phyloP scores from a whole-genome alignment of 2,113 vertebrate genomes.

The Apeltes quadracus region DNA sequence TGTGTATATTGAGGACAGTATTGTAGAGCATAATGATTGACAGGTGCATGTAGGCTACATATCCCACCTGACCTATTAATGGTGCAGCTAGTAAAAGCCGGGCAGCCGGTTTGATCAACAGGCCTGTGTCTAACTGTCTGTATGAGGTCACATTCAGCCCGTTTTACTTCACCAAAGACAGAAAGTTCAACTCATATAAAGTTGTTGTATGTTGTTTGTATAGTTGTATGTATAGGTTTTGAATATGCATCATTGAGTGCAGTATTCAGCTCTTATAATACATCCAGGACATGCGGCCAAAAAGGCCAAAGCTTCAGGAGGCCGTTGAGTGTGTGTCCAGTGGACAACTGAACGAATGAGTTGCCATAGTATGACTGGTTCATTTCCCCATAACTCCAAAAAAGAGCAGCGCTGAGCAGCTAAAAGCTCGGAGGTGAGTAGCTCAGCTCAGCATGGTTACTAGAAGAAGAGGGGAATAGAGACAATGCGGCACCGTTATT shows the following conservation, averaged over 20 bases:
- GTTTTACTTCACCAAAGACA: background rate
- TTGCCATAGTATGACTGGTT: background rate
- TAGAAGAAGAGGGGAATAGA: background rate
- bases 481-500: background rate
- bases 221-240: no score
- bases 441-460: conserved; percentile 7
- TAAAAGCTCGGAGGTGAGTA: background rate
- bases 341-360: background rate
- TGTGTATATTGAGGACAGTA: background rate
- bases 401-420: background rate
- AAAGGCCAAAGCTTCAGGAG: background rate
- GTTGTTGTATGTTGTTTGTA: no score
- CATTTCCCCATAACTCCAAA: background rate
- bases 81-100: background rate
- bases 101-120: background rate
- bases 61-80: background rate
- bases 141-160: background rate
- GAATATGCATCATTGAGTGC: background rate
- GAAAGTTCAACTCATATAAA: no score
- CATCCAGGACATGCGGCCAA: background rate
- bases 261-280: background rate
- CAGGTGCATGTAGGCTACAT: background rate
- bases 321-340: background rate
- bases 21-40: background rate
- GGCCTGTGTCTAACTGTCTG: background rate